Conservation (phyloP, 1,140 invertebrate species). For the Chironomus tepperi region DNA sequence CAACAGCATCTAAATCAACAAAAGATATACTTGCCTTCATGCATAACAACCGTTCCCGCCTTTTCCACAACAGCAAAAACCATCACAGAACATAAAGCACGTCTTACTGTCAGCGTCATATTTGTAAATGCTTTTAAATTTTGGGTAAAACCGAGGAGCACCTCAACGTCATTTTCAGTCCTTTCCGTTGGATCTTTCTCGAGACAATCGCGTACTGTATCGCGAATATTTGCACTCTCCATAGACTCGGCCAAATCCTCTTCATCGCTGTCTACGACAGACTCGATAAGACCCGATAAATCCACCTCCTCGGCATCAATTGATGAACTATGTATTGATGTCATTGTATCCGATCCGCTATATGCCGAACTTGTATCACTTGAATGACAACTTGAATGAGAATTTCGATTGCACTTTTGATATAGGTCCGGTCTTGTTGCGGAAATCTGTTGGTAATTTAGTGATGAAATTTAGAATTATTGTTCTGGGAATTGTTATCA, state of each 20-base stretch:
- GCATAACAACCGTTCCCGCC: constrained; percentile 92
- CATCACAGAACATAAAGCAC: constrained; percentile 88
- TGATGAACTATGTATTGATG: constrained; percentile 75
- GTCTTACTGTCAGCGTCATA: constrained; percentile 82
- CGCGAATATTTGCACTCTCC: constrained; percentile 84
- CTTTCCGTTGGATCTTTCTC: constrained; percentile 93
- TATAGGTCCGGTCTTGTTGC: constrained; percentile 51
- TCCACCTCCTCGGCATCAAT: constrained; percentile 84
- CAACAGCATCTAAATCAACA: too few species aligned
- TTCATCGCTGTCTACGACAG: constrained; percentile 90
- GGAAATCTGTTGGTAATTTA: neutral
- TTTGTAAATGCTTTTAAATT: constrained; percentile 91
- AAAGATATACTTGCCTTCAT: constrained; percentile 51
- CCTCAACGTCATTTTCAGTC: constrained; percentile 91
- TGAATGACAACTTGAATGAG: constrained; percentile 79
- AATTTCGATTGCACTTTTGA: constrained; percentile 74
- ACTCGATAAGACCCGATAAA: constrained; percentile 85
- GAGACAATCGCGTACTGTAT: constrained; percentile 91
- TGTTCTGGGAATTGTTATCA: neutral
- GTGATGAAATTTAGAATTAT: neutral
- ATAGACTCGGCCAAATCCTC: constrained; percentile 88
- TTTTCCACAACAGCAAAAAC: constrained; percentile 97
- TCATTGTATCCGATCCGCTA: constrained; percentile 93
- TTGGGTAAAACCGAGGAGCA: constrained; percentile 93
- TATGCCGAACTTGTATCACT: constrained; percentile 93